Percentiles rank a stretch among this genome's conserved stretches.
Conservation (phyloP, 2,888 invertebrate species). For the Lottia gigantea region DNA sequence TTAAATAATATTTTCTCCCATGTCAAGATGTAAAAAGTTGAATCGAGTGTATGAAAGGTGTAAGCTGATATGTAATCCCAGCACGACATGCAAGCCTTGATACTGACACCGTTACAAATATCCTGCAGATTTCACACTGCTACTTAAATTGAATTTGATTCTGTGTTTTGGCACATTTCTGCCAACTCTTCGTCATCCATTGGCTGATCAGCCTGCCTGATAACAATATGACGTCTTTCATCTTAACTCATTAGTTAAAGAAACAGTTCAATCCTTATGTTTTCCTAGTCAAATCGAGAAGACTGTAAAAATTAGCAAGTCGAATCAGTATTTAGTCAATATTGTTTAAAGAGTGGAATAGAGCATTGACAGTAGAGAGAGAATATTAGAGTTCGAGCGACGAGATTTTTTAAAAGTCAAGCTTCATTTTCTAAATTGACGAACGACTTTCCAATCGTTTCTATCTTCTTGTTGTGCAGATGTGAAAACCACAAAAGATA, state of each 20-base stretch:
- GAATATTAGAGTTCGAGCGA: no score
- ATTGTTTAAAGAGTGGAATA: not conserved
- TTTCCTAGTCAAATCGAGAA: not conserved
- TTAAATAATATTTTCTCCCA: slow-evolving; percentile 5
- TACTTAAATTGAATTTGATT: slow-evolving; percentile 11
- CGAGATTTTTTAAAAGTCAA: no score
- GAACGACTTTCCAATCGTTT: slow-evolving; percentile 3
- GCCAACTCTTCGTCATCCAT: slow-evolving; percentile 6
- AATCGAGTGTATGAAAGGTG: not conserved
- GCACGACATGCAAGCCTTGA: not conserved
- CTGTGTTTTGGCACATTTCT: slow-evolving; percentile 7
- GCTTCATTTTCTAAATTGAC: not conserved
- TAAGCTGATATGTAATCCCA: not conserved
- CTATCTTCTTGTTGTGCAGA: slow-evolving; percentile 6
- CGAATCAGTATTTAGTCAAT: not conserved
- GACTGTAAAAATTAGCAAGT: not conserved
- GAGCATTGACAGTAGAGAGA: no score
- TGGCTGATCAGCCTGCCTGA: not conserved
- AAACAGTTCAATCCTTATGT: slow-evolving; percentile 5
- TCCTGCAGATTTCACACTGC: slow-evolving; percentile 1
- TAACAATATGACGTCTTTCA: slow-evolving; percentile 11
- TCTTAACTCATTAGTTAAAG: slow-evolving; percentile 4
- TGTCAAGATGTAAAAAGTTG: no score
- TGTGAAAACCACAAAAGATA: slow-evolving; percentile 8
- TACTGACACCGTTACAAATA: slow-evolving; percentile 7